Percentiles rank a stretch among this genome's conserved stretches.
These are phyloP conservation scores for Manacus vitellinus DNA, from an alignment of 2,113 vertebrate genomes.

Conservation along the genomic window DNA sequence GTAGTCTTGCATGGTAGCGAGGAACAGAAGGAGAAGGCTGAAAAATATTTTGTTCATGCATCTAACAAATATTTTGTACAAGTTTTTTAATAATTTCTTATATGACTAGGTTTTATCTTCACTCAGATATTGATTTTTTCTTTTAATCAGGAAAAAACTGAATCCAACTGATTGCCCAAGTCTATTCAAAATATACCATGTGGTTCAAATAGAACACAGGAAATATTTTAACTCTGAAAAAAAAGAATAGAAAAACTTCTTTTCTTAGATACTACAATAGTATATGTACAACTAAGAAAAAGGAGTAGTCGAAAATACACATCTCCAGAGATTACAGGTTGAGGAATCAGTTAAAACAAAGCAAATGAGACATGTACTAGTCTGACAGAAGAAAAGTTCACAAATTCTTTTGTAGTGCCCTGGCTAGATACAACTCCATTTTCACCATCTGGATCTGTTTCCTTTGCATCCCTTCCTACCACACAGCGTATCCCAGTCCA, in stretches of 20 bases:
- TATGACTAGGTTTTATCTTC: not conserved
- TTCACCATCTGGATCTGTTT: not conserved
- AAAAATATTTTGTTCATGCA: not conserved
- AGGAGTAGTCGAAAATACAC: not conserved
- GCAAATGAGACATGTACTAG: not conserved
- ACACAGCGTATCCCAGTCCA: not conserved
- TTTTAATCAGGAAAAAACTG: not conserved
- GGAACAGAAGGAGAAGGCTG: not conserved
- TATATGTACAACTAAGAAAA: not conserved
- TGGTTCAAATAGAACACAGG: not conserved
- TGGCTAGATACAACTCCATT: fast-evolving
- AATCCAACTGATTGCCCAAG: not conserved
- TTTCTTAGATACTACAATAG: not conserved
- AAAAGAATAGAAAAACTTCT: not conserved
- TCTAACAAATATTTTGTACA: not conserved
- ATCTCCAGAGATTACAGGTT: not conserved
- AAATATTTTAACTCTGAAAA: not conserved
- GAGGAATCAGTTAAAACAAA: not conserved
- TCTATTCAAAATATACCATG: not conserved
- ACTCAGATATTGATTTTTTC: not conserved
- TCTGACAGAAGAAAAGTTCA: not conserved
- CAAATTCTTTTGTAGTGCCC: not conserved
- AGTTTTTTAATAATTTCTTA: not conserved
- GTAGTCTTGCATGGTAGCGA: not conserved
- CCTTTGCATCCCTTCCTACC: not conserved